These are phyloP conservation scores for Augiades crinisus DNA, from an alignment of 2,888 invertebrate species.

Conservation along the genomic window DNA sequence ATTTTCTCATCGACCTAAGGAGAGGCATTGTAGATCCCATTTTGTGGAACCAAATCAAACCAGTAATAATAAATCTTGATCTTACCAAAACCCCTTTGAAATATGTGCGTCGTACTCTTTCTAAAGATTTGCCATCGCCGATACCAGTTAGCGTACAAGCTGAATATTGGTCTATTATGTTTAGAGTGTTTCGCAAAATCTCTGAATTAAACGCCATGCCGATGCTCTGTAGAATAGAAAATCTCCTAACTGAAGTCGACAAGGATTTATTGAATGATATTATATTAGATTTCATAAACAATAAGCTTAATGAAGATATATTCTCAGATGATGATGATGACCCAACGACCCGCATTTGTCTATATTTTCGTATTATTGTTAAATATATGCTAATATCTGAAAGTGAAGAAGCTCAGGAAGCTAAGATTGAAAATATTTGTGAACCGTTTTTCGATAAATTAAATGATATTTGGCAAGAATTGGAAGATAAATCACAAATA, in stretches of 20 bases:
- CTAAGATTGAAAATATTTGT: slow-evolving; percentile 40
- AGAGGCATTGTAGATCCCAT: slow-evolving; percentile 34
- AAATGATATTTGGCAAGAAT: slow-evolving; percentile 27
- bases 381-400: slow-evolving; percentile 48
- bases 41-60: slow-evolving; percentile 50
- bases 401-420: slow-evolving; percentile 38
- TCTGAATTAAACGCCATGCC: slow-evolving; percentile 30
- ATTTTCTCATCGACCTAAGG: slow-evolving; percentile 38
- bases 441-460: slow-evolving; percentile 44
- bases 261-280: slow-evolving; percentile 36
- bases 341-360: slow-evolving; percentile 2
- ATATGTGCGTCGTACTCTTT: slow-evolving; percentile 24
- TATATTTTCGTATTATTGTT: slow-evolving; percentile 44
- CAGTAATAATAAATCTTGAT: slow-evolving; percentile 39
- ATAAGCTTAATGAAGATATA: slow-evolving; percentile 33
- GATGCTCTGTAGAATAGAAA: slow-evolving; percentile 41
- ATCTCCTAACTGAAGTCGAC: slow-evolving; percentile 38
- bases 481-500: slow-evolving; percentile 13
- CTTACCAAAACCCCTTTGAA: slow-evolving; percentile 29
- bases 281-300: slow-evolving; percentile 34
- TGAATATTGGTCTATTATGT: slow-evolving; percentile 47
- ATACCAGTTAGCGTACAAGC: no score
- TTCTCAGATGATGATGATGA: slow-evolving; percentile 17
- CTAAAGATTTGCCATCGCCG: slow-evolving; percentile 31
- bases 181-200: slow-evolving; percentile 34